Conservation (phyloP, 1,140 invertebrate species). For the Cryptotermes secundus region DNA sequence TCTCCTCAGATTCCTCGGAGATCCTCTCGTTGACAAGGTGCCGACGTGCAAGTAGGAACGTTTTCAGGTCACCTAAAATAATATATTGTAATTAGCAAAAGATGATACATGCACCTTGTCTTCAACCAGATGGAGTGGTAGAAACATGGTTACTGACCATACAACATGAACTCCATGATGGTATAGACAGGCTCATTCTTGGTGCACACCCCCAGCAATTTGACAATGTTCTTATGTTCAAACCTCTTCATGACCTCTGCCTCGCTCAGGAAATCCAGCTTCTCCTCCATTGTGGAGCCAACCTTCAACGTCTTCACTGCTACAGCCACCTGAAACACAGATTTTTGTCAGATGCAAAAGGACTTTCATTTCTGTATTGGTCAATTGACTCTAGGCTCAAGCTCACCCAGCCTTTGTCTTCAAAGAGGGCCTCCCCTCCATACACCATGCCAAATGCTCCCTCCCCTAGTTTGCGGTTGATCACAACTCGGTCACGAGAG, state of each 20-base stretch:
- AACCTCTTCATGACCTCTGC: conserved; percentile 91
- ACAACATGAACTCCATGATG: conserved; percentile 92
- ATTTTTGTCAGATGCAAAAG: background rate
- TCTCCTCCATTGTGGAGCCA: conserved; percentile 79
- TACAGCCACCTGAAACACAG: conserved; percentile 60
- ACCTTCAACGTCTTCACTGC: conserved; percentile 89
- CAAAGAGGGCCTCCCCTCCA: conserved; percentile 76
- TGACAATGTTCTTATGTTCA: conserved; percentile 87
- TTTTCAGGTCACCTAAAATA: conserved; percentile 73
- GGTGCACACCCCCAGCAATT: conserved; percentile 81
- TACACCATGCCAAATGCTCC: conserved; percentile 89
- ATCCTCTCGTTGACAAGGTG: conserved; percentile 72
- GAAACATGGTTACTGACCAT: conserved; percentile 59
- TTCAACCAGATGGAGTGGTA: background rate
- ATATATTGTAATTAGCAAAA: background rate
- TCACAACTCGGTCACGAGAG: conserved; percentile 76
- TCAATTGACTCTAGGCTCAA: background rate
- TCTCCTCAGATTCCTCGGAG: conserved; percentile 70
- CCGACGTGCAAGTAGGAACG: conserved; percentile 78
- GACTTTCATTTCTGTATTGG: background rate
- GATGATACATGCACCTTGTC: background rate
- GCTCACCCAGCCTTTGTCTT: conserved; percentile 67
- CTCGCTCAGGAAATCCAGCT: conserved; percentile 90
- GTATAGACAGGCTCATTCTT: conserved; percentile 83
- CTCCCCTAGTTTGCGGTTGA: conserved; percentile 85